These are phyloP conservation scores for Hoplostethus mediterraneus DNA, from an alignment of 2,797 vertebrate genomes.

Conservation along the genomic window DNA sequence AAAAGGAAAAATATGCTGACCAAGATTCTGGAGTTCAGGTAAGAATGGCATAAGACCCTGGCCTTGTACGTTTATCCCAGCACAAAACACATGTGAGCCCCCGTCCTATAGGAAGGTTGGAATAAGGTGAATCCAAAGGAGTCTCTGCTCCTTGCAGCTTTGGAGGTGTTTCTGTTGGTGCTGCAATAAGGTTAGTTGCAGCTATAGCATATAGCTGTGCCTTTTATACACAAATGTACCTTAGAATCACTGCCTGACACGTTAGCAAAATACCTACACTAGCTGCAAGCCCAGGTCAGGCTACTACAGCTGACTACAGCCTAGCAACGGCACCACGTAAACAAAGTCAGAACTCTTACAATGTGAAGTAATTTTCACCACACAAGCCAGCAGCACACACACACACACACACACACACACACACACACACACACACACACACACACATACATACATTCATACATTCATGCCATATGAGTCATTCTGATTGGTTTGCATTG, in stretches of 20 bases:
- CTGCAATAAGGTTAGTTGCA: conserved; percentile 51
- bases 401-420: conserved; percentile 3
- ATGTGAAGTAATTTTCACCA: conserved; percentile 31
- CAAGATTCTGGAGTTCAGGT: too few relatives aligned
- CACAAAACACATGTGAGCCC: conserved; percentile 39
- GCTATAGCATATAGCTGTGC: conserved; percentile 8
- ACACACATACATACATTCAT: conserved; percentile 14
- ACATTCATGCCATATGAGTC: conserved; percentile 39
- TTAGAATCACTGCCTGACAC: conserved; percentile 35
- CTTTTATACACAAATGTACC: conserved; percentile 44
- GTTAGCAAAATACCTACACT: conserved; percentile 44
- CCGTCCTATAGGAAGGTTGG: conserved; percentile 39
- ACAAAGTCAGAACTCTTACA: conserved; percentile 47
- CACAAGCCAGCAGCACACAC: conserved; percentile 4
- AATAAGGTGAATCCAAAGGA: conserved; percentile 49
- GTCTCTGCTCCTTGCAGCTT: conserved; percentile 36
- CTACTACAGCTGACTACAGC: conserved; percentile 43
- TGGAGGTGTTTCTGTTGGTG: conserved; percentile 41
- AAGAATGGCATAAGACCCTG: not conserved
- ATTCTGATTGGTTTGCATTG: conserved; percentile 53
- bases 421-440: conserved; percentile 9
- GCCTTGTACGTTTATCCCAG: conserved; percentile 24
- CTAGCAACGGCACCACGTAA: conserved; percentile 41
- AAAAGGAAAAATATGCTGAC: not conserved
- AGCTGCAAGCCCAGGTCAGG: conserved; percentile 43